Conservation (phyloP, 2,113 vertebrate genomes). For the Rhinichthys klamathensis region DNA sequence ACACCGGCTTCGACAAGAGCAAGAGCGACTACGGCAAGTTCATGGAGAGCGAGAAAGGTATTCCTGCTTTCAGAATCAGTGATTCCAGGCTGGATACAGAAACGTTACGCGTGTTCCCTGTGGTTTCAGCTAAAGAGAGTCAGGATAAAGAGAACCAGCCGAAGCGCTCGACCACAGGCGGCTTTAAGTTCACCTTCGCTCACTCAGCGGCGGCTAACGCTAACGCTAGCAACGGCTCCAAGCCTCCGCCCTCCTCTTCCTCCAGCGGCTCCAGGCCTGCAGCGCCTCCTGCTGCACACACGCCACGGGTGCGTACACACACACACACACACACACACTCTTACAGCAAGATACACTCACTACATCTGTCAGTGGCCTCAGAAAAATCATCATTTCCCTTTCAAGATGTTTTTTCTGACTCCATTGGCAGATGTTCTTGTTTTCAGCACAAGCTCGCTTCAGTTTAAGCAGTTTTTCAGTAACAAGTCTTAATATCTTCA, state of each 20-base stretch:
- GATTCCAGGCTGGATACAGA: too few species aligned
- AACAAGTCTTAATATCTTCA: too few species aligned
- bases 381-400: too few species aligned
- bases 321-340: not conserved
- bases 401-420: too few species aligned
- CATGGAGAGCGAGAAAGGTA: slow-evolving; percentile 98
- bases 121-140: slow-evolving; percentile 80
- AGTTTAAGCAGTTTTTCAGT: too few species aligned
- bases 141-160: slow-evolving; percentile 85
- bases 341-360: too few species aligned
- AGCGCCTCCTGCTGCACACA: slow-evolving; percentile 77
- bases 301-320: slow-evolving; percentile 75
- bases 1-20: slow-evolving; percentile 90
- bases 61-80: not conserved
- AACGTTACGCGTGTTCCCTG: not conserved
- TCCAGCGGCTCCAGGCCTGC: slow-evolving; percentile 83
- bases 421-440: too few species aligned
- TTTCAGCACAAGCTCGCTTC: too few species aligned
- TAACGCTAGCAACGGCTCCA: slow-evolving; percentile 82
- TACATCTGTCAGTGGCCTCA: too few species aligned
- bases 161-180: slow-evolving; percentile 76
- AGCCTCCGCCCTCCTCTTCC: slow-evolving; percentile 83
- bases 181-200: slow-evolving; percentile 84
- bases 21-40: slow-evolving; percentile 94
- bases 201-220: slow-evolving; percentile 79